Evolutionary conservation across 2,797 vertebrate species (phyloP).

Genomic region (Ctenopoma kingsleyae): DNA sequence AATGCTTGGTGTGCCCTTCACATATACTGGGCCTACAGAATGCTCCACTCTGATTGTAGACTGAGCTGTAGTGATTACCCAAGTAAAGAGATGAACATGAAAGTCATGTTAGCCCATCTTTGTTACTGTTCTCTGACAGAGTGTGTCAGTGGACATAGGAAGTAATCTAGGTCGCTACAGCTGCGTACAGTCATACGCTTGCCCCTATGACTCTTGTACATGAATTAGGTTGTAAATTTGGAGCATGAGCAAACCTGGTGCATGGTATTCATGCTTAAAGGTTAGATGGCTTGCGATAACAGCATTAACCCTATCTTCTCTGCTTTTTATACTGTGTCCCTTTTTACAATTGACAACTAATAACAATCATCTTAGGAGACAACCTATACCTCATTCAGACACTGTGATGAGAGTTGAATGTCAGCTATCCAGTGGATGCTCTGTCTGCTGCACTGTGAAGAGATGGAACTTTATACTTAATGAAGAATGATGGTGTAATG

Average conservation of each 20-base stretch:
- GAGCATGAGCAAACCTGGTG: constrained; percentile 21
- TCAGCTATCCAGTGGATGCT: neutral
- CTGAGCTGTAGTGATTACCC: constrained; percentile 21
- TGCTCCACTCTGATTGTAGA: constrained; percentile 19
- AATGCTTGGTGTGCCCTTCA: constrained; percentile 34
- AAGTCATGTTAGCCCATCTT: constrained; percentile 7
- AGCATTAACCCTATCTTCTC: neutral
- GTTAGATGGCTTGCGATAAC: neutral
- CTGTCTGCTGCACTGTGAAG: neutral
- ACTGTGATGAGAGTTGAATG: neutral
- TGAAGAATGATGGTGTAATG: neutral
- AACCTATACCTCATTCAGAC: constrained; percentile 10
- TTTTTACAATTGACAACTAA: neutral
- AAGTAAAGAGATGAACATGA: constrained; percentile 14
- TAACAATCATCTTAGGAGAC: neutral
- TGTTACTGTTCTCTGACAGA: constrained; percentile 23
- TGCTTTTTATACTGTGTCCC: neutral
- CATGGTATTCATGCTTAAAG: constrained; percentile 20
- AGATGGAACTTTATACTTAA: constrained; percentile 2
- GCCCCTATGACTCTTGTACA: constrained; percentile 11
- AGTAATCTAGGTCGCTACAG: constrained; percentile 16
- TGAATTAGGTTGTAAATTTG: constrained; percentile 26
- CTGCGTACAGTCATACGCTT: neutral
- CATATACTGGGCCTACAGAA: constrained; percentile 13
- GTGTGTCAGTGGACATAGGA: constrained; percentile 26